Evolutionary conservation across 2,888 invertebrate genomes (phyloP).

Genomic region (Luperina testacea): DNA sequence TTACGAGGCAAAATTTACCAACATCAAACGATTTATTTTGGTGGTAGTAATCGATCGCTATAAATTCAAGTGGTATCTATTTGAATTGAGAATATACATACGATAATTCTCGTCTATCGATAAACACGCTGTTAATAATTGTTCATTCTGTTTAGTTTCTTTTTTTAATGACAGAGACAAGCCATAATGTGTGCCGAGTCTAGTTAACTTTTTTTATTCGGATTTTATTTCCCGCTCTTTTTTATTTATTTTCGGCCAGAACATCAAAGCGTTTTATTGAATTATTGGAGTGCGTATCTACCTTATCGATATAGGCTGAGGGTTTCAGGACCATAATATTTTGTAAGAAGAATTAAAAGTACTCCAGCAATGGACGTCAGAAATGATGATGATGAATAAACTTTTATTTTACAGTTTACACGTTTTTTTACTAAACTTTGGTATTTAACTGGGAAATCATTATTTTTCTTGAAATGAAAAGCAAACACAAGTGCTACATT

Average conservation of each 20-base stretch:
- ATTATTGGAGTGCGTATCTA: not conserved
- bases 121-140: slow-evolving; percentile 41
- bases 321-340: not conserved
- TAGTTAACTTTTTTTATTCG: not conserved
- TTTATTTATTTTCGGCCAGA: slow-evolving; percentile 11
- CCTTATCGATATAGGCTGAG: no score
- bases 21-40: slow-evolving; percentile 67
- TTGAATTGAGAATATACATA: slow-evolving; percentile 47
- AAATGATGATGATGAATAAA: not conserved
- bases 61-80: slow-evolving; percentile 43
- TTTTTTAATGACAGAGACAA: slow-evolving; percentile 34
- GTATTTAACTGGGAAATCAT: not conserved
- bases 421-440: not conserved
- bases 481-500: not conserved
- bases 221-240: slow-evolving; percentile 15
- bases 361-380: not conserved
- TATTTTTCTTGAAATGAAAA: not conserved
- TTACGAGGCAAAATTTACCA: slow-evolving; percentile 29
- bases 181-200: slow-evolving; percentile 23
- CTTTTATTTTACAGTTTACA: not conserved
- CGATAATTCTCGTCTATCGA: slow-evolving; percentile 42
- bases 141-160: slow-evolving; percentile 47
- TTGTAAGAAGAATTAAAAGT: not conserved
- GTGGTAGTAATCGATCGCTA: slow-evolving; percentile 50
- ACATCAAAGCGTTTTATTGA: not conserved